These are phyloP conservation scores for Argentina silus DNA, from an alignment of 2,797 vertebrate species.

Conservation along the genomic window DNA sequence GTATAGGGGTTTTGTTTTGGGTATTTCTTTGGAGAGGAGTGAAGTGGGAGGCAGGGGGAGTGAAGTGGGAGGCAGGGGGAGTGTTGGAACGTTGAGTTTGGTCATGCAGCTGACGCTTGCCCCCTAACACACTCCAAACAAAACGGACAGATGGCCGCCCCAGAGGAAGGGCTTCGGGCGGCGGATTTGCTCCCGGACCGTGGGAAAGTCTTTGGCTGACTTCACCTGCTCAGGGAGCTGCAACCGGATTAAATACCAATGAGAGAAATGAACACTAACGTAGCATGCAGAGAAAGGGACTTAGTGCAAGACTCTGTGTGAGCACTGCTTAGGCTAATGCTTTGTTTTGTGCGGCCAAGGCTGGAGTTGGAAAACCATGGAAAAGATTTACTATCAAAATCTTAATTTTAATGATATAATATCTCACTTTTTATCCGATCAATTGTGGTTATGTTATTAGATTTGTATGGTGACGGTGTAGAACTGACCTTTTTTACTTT, in stretches of 20 bases:
- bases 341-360: background rate
- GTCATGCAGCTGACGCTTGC: conserved; percentile 79
- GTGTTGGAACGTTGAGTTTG: conserved; percentile 84
- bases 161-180: conserved; percentile 77
- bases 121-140: conserved; percentile 78
- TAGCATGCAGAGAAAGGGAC: conserved; percentile 19
- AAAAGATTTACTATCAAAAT: background rate
- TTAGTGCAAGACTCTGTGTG: background rate
- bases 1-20: background rate
- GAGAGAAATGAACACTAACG: conserved; percentile 65
- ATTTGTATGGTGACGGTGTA: background rate
- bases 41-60: conserved; percentile 45
- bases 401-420: background rate
- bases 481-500: background rate
- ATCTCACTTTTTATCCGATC: background rate
- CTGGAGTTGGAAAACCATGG: background rate
- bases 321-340: background rate
- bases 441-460: background rate
- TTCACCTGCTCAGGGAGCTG: conserved; percentile 81
- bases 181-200: conserved; percentile 80
- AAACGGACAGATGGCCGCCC: conserved; percentile 82
- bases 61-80: conserved; percentile 58
- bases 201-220: conserved; percentile 84
- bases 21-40: conserved; percentile 29
- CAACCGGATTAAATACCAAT: conserved; percentile 76